Conservation (phyloP, 2,797 vertebrate species). For the Leucoraja ocellata region DNA sequence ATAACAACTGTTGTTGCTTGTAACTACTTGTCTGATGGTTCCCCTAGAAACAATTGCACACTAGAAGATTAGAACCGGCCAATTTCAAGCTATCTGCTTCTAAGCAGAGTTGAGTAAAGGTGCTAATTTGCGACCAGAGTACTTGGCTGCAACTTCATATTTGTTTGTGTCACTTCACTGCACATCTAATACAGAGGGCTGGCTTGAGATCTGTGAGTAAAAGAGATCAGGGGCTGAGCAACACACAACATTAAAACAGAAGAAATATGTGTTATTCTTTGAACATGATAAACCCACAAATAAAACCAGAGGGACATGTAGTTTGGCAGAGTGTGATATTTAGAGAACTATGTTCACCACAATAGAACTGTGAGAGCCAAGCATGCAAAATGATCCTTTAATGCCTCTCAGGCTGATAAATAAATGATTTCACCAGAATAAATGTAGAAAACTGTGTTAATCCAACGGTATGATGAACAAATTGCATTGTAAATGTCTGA, state of each 20-base stretch:
- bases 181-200: background rate
- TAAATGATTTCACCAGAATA: background rate
- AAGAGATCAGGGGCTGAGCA: background rate
- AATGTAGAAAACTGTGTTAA: background rate
- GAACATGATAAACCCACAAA: background rate
- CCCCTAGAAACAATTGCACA: background rate
- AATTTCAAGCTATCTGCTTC: constrained; percentile 31
- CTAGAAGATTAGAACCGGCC: background rate
- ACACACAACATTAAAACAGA: background rate
- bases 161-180: background rate
- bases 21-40: background rate
- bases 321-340: background rate
- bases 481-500: constrained; percentile 12
- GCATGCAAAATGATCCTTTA: background rate
- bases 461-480: background rate
- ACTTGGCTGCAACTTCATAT: background rate
- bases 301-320: background rate
- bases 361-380: background rate
- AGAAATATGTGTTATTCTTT: background rate
- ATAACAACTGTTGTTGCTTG: constrained; percentile 13
- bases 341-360: background rate
- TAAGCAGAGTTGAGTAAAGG: background rate
- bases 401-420: background rate
- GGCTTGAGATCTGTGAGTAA: background rate
- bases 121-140: constrained; percentile 12